These are phyloP conservation scores for Paedocypris sp. DNA, from an alignment of 2,113 vertebrate species.

Conservation along the genomic window DNA sequence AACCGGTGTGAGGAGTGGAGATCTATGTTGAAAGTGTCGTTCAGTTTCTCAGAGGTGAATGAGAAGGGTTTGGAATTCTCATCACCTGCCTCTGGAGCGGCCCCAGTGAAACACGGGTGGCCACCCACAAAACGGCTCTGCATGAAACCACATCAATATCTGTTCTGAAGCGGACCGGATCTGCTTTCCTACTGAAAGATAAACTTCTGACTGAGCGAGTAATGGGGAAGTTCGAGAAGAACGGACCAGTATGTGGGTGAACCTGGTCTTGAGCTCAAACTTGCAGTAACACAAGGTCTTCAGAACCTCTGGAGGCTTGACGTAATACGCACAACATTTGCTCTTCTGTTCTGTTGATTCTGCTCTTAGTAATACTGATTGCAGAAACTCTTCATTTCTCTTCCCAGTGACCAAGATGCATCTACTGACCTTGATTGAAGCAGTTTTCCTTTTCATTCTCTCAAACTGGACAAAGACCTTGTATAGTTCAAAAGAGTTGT, in stretches of 20 bases:
- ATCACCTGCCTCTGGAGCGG: constrained; percentile 55
- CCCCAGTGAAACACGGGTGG: constrained; percentile 58
- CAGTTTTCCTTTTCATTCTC: neutral
- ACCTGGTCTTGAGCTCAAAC: constrained; percentile 12
- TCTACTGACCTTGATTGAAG: too few species aligned
- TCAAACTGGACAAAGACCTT: neutral
- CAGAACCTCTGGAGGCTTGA: constrained; percentile 33
- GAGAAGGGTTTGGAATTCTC: constrained; percentile 70
- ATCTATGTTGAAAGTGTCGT: neutral
- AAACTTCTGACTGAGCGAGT: constrained; percentile 39
- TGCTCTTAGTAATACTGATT: too few species aligned
- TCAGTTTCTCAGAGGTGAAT: constrained; percentile 1
- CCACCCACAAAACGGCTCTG: constrained; percentile 53
- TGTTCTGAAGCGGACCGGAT: constrained; percentile 43
- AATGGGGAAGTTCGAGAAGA: constrained; percentile 42
- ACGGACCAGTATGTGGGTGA: constrained; percentile 41
- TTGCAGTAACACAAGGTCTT: too few species aligned
- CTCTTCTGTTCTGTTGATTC: constrained; percentile 15
- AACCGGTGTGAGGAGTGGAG: constrained; percentile 46
- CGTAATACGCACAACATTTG: constrained; percentile 9
- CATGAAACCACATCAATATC: constrained; percentile 46
- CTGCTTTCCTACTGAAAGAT: constrained; percentile 44
- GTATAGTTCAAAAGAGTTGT: too few species aligned
- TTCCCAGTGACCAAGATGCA: too few species aligned
- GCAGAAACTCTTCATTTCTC: too few species aligned